Evolutionary conservation across 2,797 vertebrate genomes (phyloP), one percentile per base, ranked within the genome.

Genomic region (Sebastes steindachneri): DNA sequence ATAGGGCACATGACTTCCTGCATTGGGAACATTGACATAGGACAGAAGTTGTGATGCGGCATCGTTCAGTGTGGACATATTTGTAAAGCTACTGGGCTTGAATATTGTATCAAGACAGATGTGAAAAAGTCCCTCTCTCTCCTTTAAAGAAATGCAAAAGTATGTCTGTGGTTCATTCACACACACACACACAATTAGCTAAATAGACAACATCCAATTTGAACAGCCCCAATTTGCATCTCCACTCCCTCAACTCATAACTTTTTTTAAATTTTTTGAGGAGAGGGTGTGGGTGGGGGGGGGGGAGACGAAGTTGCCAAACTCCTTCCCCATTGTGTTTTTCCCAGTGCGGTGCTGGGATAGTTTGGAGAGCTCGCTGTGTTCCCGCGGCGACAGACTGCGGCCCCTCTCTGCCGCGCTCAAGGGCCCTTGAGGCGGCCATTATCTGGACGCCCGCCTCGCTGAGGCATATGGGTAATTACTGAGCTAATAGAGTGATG

Each of bases 401-500:
- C 90, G 96, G 95, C 96, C 96, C 96, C 96, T 97, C 97, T 98
- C 91, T 97, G 97, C 96, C 95, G 96, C 95, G 96, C 96, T 98
- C 97, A 97, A 99, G 98, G 97, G 98, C 98, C 97, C 98, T 99
- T 98, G 98, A 99, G 98, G 97, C 97, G 95, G 97, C 97, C 98
- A 99, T 99, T 99, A 99, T 97, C 97, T 98, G 97, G 97, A 98
- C 97, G 97, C 97, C 97, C 96, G 97, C 97, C 97, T 98, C 97
- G 97, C 97, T 95, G 97, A 98, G 97, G 98, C 98, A 99, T 98
- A 99, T 99, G 98, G 97, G 98, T 99, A 99, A 99, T 99, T 99
- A 99, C 97, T 97, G 97, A 98, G 97, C 98, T 99, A 99, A 99
- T 99, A 99, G 98, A 98, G 97, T 98, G 97, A 98, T 98, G 97